Base-by-base conservation (phyloP, 2,113 vertebrate genomes). In the Silurus meridionalis region DNA sequence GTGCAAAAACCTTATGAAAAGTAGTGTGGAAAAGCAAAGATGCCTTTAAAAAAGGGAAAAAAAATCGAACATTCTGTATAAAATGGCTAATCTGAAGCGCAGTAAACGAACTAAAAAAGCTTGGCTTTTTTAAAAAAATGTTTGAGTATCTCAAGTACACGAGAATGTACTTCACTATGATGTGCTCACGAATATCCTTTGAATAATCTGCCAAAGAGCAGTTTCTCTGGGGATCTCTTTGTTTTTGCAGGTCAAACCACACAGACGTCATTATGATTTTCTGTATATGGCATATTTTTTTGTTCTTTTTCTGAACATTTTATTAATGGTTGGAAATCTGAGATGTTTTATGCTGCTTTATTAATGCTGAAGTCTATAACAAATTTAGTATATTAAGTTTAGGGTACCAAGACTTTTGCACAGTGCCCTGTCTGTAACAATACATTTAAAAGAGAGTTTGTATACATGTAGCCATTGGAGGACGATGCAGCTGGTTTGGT, bases 391-490 rank as follows among this genome's bases (percentile, higher is more conserved):
- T 74, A 69, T 14, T 5, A 50, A n/a, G 6, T 10, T 21, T 17
- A 46, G 67, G 15, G 28, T 21, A 4, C 7, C 74, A 79, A 9
- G 53, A 28, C 53, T 57, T 58, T 57, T 79, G 14, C 14, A 57
- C 25, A 19, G 52, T 10, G 60, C 15, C 37, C 15, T 28, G 60
- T 13, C 2, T 60, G 8, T 48, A 48, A 9, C 14, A 5, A 75
- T 67, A 9, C 82, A 75, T 2, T n/a, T 50, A 28, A 53, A 14
- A n/a, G 14, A 48, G 11, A 46, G 14, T 52, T 21, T 58, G 10
- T 90, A 87, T 89, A 96, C 95, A 87, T 92, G 57, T 83, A 28
- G 19, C 91, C 91, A 10, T 95, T 95, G 67, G 87, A 79, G 8
- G 91, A 23, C 0, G 90, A 10, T 2, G 92, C 8, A 61, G 88